phyloP scores from a whole-genome alignment of 2,888 invertebrate genomes.

The Mantis religiosa region DNA sequence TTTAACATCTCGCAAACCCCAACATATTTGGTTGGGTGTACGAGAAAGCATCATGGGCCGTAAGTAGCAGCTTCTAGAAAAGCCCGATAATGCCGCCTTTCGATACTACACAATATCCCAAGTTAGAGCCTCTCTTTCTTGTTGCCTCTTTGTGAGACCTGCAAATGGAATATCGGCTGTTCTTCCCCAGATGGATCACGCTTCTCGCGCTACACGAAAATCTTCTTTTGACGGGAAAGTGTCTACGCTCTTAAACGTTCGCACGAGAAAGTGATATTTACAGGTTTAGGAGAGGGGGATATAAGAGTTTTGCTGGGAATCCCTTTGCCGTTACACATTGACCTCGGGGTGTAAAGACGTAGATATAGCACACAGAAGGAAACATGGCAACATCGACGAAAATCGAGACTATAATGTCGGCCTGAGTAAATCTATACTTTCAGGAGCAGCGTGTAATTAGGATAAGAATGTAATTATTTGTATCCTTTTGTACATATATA shows the following conservation, averaged over 20 bases:
- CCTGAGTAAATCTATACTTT: too few relatives aligned
- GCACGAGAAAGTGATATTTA: background rate
- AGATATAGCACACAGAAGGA: too few relatives aligned
- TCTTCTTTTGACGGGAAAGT: background rate
- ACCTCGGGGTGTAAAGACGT: background rate
- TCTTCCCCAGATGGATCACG: background rate
- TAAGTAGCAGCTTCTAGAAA: background rate
- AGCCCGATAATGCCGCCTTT: background rate
- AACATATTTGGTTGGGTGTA: too few relatives aligned
- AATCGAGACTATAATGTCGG: too few relatives aligned
- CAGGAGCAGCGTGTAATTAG: too few relatives aligned
- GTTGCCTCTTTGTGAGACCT: background rate
- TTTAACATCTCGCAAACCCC: too few relatives aligned
- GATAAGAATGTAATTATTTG: too few relatives aligned
- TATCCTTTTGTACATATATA: too few relatives aligned
- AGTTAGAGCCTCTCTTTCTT: too few relatives aligned
- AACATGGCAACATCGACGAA: too few relatives aligned
- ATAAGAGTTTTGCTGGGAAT: background rate
- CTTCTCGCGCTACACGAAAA: background rate
- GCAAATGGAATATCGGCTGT: background rate
- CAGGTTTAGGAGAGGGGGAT: background rate
- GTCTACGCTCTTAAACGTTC: background rate
- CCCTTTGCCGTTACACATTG: background rate
- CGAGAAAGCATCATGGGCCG: too few relatives aligned
- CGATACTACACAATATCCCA: background rate